Evolutionary conservation across 2,888 invertebrate genomes (phyloP).

Genomic region (Eledona agricola): DNA sequence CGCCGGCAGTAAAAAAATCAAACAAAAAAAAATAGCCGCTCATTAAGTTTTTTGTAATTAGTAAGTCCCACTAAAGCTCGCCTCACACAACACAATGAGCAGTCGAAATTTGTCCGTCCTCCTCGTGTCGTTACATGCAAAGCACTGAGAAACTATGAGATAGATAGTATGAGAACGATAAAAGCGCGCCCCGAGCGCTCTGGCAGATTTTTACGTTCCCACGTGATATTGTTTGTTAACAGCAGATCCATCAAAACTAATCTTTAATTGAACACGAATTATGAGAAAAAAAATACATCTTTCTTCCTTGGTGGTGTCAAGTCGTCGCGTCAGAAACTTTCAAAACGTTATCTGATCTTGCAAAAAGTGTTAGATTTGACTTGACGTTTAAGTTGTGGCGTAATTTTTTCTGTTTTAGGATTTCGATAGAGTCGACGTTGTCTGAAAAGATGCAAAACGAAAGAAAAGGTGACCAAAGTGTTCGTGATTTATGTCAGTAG

Average conservation of each 20-base stretch:
- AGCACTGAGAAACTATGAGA: constrained; percentile 29
- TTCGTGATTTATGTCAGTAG: constrained; percentile 30
- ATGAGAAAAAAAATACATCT: constrained; percentile 6
- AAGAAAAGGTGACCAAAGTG: constrained; percentile 31
- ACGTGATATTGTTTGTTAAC: constrained; percentile 34
- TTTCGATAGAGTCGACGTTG: constrained; percentile 24
- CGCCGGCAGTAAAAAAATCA: constrained; percentile 8
- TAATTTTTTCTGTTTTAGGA: constrained; percentile 22
- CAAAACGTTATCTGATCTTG: constrained; percentile 28
- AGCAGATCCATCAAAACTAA: constrained; percentile 31
- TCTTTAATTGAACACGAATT: constrained; percentile 20
- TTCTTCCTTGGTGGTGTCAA: constrained; percentile 18
- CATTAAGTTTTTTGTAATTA: constrained; percentile 22
- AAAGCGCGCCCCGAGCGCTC: constrained; percentile 19
- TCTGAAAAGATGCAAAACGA: constrained; percentile 23
- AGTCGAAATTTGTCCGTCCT: constrained; percentile 17
- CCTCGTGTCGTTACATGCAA: constrained; percentile 21
- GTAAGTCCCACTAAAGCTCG: constrained; percentile 13
- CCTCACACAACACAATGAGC: constrained; percentile 20
- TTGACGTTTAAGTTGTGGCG: constrained; percentile 20
- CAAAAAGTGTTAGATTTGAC: constrained; percentile 26
- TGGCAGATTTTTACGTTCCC: constrained; percentile 32
- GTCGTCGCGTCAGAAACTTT: constrained; percentile 21
- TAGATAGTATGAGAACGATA: constrained; percentile 27
- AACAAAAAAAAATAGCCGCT: constrained; percentile 11